These are phyloP conservation scores for Sarcophaga caerulescens DNA, from an alignment of 2,888 invertebrate genomes.

Conservation along the genomic window DNA sequence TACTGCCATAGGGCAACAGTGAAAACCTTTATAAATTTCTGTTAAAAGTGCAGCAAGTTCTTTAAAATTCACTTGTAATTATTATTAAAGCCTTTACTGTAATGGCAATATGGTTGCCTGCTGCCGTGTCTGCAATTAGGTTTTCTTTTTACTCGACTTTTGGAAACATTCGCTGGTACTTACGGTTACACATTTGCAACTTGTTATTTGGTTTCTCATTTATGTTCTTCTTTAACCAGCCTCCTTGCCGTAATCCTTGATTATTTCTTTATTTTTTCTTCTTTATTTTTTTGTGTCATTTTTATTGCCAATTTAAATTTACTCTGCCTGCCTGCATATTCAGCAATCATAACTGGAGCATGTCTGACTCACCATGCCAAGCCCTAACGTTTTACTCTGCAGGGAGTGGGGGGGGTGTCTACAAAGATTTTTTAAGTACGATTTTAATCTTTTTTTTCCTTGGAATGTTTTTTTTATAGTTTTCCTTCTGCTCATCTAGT, in stretches of 20 bases:
- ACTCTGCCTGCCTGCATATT: conserved; percentile 44
- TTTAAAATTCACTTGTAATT: neutral
- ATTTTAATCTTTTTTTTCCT: too few relatives aligned
- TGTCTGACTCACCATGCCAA: neutral
- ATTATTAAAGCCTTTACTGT: neutral
- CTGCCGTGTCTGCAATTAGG: conserved; percentile 33
- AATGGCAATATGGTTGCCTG: neutral
- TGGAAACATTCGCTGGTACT: neutral
- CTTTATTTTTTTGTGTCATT: conserved; percentile 26
- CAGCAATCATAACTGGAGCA: conserved; percentile 55
- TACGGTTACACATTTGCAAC: conserved; percentile 8
- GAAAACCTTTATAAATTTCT: neutral
- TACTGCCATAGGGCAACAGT: neutral
- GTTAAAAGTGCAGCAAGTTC: neutral
- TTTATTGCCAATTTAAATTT: conserved; percentile 65
- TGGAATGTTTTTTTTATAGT: too few relatives aligned
- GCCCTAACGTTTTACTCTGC: too few relatives aligned
- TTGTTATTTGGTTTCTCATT: conserved; percentile 36
- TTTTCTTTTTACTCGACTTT: neutral
- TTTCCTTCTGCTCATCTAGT: too few relatives aligned
- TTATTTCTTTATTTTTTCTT: neutral
- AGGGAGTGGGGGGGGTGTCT: too few relatives aligned
- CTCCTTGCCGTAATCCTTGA: too few relatives aligned
- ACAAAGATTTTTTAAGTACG: too few relatives aligned
- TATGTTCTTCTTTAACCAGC: neutral